These are phyloP conservation scores for Protaetia brevitarsis DNA, from an alignment of 1,140 invertebrate genomes.

Conservation along the genomic window DNA sequence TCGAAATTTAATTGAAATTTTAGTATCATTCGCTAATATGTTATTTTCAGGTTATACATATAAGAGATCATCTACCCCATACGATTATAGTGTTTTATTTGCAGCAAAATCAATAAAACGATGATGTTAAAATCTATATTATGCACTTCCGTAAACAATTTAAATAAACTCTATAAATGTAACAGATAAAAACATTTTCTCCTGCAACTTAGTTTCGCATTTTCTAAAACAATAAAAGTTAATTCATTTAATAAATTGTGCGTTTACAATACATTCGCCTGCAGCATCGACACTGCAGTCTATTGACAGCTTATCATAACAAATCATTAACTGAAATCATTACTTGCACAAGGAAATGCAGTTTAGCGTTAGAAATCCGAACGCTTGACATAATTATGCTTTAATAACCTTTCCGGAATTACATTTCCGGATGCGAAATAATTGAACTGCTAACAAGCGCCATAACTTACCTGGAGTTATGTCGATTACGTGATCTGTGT, in stretches of 20 bases:
- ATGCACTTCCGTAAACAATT: background rate
- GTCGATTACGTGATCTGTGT: background rate
- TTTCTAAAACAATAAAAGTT: background rate
- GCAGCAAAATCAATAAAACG: too few species aligned
- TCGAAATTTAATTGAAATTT: too few species aligned
- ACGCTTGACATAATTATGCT: conserved; percentile 12
- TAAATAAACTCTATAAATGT: background rate
- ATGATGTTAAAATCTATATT: too few species aligned
- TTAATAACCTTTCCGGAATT: background rate
- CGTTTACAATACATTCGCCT: background rate
- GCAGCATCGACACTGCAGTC: background rate
- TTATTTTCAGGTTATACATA: too few species aligned
- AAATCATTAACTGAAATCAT: background rate
- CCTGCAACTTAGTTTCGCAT: background rate
- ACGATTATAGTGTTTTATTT: too few species aligned
- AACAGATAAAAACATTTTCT: background rate
- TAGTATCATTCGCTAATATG: too few species aligned
- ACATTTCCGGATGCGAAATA: conserved; percentile 9
- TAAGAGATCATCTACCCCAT: too few species aligned
- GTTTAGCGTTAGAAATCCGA: background rate
- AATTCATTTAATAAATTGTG: background rate
- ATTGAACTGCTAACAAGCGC: background rate
- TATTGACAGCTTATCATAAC: background rate
- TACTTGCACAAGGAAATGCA: background rate
- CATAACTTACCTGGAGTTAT: background rate